These are phyloP conservation scores for Seladonia tumulorum DNA, from an alignment of 2,888 invertebrate genomes.

Conservation along the genomic window DNA sequence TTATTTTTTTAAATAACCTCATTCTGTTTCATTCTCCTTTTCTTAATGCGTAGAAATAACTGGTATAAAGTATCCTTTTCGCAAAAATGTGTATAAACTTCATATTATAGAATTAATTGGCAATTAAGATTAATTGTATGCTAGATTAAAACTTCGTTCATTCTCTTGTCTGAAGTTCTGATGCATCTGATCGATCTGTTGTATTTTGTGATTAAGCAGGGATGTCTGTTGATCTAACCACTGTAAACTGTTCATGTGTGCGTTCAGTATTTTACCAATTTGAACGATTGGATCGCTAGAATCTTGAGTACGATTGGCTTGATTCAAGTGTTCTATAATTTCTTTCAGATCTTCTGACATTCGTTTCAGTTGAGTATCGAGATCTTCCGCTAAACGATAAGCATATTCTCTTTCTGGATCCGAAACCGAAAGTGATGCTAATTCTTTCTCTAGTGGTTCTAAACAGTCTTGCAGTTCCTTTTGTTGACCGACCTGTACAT, in stretches of 20 bases:
- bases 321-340: conserved; percentile 97
- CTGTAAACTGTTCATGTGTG: conserved; percentile 97
- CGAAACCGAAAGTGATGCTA: conserved; percentile 88
- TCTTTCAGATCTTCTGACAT: conserved; percentile 98
- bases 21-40: conserved; percentile 6
- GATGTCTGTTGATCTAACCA: conserved; percentile 96
- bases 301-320: conserved; percentile 93
- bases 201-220: conserved; percentile 91
- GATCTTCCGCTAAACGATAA: conserved; percentile 94
- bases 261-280: conserved; percentile 96
- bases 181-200: conserved; percentile 92
- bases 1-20: conserved; percentile 46
- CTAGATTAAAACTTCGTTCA: conserved; percentile 88
- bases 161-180: conserved; percentile 91
- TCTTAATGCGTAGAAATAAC: conserved; percentile 7
- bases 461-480: conserved; percentile 95
- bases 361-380: conserved; percentile 96
- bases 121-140: conserved; percentile 83
- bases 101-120: not conserved
- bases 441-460: conserved; percentile 93
- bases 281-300: conserved; percentile 95
- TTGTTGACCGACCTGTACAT: conserved; percentile 90
- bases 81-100: conserved; percentile 7
- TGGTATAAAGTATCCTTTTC: not conserved
- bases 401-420: conserved; percentile 97